A percentile compares a stretch with the other conserved stretches of the same genome.
phyloP scores from a whole-genome alignment of 2,888 invertebrate species.

The Digitonthophagus gazella region DNA sequence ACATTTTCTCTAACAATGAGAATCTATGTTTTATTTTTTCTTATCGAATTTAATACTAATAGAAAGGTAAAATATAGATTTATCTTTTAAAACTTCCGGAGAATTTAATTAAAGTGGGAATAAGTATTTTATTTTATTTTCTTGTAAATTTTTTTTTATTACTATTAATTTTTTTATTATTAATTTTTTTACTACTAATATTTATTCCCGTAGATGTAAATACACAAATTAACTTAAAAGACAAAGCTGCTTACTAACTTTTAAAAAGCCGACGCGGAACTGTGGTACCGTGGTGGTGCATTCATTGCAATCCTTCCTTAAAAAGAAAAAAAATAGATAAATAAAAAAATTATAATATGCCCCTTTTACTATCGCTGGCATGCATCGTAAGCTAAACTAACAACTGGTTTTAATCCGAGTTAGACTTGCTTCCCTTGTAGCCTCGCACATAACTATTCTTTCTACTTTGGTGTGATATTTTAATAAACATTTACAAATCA shows the following conservation, averaged over 20 bases:
- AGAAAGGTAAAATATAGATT: too few relatives aligned
- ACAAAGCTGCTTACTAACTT: conserved; percentile 44
- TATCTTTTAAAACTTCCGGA: too few relatives aligned
- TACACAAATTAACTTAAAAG: neutral
- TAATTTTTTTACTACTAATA: too few relatives aligned
- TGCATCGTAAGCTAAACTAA: conserved; percentile 16
- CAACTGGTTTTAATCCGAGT: neutral
- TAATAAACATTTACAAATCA: too few relatives aligned
- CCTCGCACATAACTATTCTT: neutral
- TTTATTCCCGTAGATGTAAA: conserved; percentile 22
- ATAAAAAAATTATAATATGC: conserved; percentile 14
- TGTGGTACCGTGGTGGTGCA: conserved; percentile 52
- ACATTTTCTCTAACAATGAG: conserved; percentile 25
- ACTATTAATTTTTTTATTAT: too few relatives aligned
- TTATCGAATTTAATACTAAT: too few relatives aligned
- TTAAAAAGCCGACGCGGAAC: neutral
- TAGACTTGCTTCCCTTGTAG: neutral
- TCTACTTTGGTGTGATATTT: too few relatives aligned
- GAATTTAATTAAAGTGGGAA: neutral
- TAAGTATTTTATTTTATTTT: conserved; percentile 18
- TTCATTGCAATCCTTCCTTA: conserved; percentile 47
- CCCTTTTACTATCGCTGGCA: conserved; percentile 27
- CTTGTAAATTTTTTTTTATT: too few relatives aligned
- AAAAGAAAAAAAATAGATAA: too few relatives aligned
- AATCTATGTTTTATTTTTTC: too few relatives aligned